Base-by-base conservation (phyloP, 2,888 invertebrate species). In the Drosophila conformis region DNA sequence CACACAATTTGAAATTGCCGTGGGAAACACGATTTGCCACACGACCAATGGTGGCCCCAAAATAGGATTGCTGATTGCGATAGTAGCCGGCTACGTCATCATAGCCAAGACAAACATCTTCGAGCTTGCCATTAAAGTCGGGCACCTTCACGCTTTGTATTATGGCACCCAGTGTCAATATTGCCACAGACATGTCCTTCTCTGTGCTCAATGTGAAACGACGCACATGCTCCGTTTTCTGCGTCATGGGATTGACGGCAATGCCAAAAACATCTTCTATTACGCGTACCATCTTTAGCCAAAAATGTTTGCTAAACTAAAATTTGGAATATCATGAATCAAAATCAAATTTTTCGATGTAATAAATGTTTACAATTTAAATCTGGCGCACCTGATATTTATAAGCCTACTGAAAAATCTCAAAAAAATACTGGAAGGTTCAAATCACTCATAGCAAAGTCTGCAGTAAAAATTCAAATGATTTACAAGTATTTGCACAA, bases 11-110 rank as follows among this genome's bases (percentile, higher is more conserved):
- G 90, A 98, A 96, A 64, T 94, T 94, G 0, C 95, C 97, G 18
- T 95, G 95, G 0, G 94, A 95, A 69, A 98, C 96, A 46, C 96
- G 94, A 93, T 98, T 98, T 0, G 97, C 97, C 38, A 97, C 97
- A 58, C 98, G 94, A 0, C 99, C 99, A 67, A 98, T 94, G 0
- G 97, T 96, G 0, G 96, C 96, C 1, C 99, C 98, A 87, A 98
- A 96, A 91, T 98, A 98, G 0, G 96, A 96, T 81, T 96, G 96
- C n/a, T 94, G 91, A 42, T 87, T 87, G 96, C 75, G 93, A 94
- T 86, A 83, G 73, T 94, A 95, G 95, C 98, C 97, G 93, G 95
- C 94, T 52, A 98, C 93, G 68, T 95, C 95, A 89, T 97, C 97
- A 88, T 96, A 98, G 21, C 98, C 98, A 46, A 97, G 94, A 0